phyloP scores from a whole-genome alignment of 2,113 vertebrate genomes.

The Typhlomys cinereus region DNA sequence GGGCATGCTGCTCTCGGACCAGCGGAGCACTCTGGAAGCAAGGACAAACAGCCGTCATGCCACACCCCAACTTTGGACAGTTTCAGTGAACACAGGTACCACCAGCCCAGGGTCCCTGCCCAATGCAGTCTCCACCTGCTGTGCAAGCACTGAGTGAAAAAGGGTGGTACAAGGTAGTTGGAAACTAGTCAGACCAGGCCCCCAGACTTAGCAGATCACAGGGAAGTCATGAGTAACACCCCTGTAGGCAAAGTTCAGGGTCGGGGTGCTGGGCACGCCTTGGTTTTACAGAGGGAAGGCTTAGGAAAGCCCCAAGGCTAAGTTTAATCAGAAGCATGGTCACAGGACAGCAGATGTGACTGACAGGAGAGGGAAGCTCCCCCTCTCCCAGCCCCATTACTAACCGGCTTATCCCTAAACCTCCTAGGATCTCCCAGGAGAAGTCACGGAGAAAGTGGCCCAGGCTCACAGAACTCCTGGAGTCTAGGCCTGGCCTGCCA shows the following conservation, averaged over 20 bases:
- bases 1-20: neutral
- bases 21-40: conserved; percentile 26
- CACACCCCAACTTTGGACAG: neutral
- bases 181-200: neutral
- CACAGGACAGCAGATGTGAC: neutral
- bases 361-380: neutral
- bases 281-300: neutral
- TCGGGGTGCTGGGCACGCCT: rapidly evolving
- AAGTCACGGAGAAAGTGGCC: neutral
- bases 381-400: neutral
- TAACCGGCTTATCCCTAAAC: neutral
- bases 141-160: too few species aligned
- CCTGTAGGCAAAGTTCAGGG: neutral
- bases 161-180: neutral
- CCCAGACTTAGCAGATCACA: neutral
- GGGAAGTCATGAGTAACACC: neutral
- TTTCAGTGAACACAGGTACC: too few species aligned
- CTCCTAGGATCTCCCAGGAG: neutral
- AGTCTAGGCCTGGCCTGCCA: neutral
- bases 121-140: too few species aligned
- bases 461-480: neutral
- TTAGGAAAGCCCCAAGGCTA: neutral
- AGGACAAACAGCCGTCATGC: conserved; percentile 21
- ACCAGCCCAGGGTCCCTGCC: too few species aligned
- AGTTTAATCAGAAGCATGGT: neutral